Base-by-base conservation (phyloP, 2,888 invertebrate species). In the Philhelius pedissequus region DNA sequence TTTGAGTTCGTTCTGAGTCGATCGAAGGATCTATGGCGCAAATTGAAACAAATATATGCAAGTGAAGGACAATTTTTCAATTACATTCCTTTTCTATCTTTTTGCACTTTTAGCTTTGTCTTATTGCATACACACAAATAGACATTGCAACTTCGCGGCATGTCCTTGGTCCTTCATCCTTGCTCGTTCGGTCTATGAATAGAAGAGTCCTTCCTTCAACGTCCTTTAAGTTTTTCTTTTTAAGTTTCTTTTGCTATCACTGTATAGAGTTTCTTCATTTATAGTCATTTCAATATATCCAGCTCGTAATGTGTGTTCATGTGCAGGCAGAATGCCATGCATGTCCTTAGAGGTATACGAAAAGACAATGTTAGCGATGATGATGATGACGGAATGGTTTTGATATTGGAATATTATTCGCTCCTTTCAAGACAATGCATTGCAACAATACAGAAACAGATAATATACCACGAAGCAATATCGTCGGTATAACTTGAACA, bases 31-130 rank as follows among this genome's bases (percentile, higher is more conserved):
- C 64, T 69, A 54, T 74, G 78, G 69, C 43, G 62, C 73, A 77
- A 83, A 78, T 78, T 83, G 83, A 83, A 83, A 78, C 83, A 83
- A 83, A 83, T 83, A 70, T 74, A 70, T 83, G 74, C 74, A 69
- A 73, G 73, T 74, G 78, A 78, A 83, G 70, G 78, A 78, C 78
- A 78, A 78, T 83, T 83, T 83, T 83, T 78, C 83, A 83, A 83
- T 83, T 78, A 83, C 64, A 58, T 22, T 45, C 43, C 43, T 48
- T 64, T 62, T 62, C 40, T 45, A 22, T 48, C 48, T 48, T 7
- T 22, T 38, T 11, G 35, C 20, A 27, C 32, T 56, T 43, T 15
- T 43, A 22, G 54, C 48, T 70, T 52, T 66, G 62, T 70, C 40
- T 70, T 75, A 71, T 73, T 68, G 48, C 38, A 48, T n/a, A 52